Evolutionary conservation across 2,888 invertebrate species (phyloP).

Genomic region (Tipula lateralis): DNA sequence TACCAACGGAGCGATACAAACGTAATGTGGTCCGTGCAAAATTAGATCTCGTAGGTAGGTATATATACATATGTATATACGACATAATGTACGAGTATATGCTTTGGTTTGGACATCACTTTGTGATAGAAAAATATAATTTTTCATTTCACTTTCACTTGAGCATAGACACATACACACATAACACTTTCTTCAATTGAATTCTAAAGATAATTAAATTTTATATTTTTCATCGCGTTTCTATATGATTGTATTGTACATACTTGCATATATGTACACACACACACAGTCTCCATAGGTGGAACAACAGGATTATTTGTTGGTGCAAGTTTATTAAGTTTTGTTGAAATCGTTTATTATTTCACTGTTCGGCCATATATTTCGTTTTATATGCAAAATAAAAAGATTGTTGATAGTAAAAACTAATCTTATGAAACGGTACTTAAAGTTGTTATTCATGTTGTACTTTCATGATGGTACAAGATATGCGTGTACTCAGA

Average conservation of each 20-base stretch:
- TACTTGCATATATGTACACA: background rate
- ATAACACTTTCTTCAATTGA: background rate
- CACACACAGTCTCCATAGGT: slow-evolving; percentile 57
- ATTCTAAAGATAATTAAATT: background rate
- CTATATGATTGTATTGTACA: background rate
- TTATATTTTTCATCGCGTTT: slow-evolving; percentile 35
- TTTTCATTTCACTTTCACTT: background rate
- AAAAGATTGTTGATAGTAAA: background rate
- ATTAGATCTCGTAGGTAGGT: slow-evolving; percentile 67
- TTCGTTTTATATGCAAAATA: slow-evolving; percentile 32
- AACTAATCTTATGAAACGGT: background rate
- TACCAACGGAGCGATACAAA: slow-evolving; percentile 66
- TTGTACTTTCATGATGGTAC: background rate
- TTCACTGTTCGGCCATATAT: slow-evolving; percentile 49
- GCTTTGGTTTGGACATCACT: background rate
- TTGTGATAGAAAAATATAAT: background rate
- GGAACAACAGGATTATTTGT: slow-evolving; percentile 62
- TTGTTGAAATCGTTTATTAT: slow-evolving; percentile 60
- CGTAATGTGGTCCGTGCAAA: slow-evolving; percentile 68
- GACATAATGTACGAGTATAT: background rate
- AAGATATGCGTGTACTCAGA: too few relatives aligned
- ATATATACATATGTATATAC: background rate
- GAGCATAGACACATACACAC: background rate
- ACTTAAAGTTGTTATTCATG: background rate
- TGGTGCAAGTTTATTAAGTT: slow-evolving; percentile 62